phyloP scores from a whole-genome alignment of 2,797 vertebrate genomes.

The Mycteria americana region DNA sequence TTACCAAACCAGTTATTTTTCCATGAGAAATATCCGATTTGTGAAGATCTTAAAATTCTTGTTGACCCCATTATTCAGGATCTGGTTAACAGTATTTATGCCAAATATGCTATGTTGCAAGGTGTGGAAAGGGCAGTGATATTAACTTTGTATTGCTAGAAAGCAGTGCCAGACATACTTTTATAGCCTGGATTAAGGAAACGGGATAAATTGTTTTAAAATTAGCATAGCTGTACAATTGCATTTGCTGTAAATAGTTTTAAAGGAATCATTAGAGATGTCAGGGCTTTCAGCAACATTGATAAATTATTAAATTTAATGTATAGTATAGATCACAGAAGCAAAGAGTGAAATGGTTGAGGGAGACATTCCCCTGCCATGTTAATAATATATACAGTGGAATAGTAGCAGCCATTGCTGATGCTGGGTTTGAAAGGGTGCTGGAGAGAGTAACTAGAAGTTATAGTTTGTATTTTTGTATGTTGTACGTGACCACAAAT shows the following conservation, averaged over 20 bases:
- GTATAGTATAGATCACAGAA: not conserved
- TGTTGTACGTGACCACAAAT: not conserved
- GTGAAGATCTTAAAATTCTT: not conserved
- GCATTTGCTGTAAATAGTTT: conserved; percentile 25
- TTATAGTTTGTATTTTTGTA: not conserved
- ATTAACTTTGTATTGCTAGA: not conserved
- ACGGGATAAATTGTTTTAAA: not conserved
- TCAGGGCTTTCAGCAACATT: not conserved
- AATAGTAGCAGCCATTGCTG: not conserved
- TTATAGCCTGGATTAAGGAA: not conserved
- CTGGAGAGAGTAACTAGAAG: not conserved
- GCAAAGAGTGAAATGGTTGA: not conserved
- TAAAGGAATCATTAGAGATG: conserved; percentile 23
- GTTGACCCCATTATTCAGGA: not conserved
- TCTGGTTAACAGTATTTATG: not conserved
- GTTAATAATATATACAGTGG: not conserved
- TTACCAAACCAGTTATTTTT: not conserved
- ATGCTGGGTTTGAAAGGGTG: not conserved
- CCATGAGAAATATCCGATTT: not conserved
- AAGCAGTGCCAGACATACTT: not conserved
- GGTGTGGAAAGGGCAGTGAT: not conserved
- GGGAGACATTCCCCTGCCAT: not conserved
- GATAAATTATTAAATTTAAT: conserved; percentile 30
- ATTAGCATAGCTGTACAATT: not conserved
- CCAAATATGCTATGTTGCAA: not conserved